Evolutionary conservation across 2,113 vertebrate species (phyloP).

Genomic region (Chaetura pelagica): DNA sequence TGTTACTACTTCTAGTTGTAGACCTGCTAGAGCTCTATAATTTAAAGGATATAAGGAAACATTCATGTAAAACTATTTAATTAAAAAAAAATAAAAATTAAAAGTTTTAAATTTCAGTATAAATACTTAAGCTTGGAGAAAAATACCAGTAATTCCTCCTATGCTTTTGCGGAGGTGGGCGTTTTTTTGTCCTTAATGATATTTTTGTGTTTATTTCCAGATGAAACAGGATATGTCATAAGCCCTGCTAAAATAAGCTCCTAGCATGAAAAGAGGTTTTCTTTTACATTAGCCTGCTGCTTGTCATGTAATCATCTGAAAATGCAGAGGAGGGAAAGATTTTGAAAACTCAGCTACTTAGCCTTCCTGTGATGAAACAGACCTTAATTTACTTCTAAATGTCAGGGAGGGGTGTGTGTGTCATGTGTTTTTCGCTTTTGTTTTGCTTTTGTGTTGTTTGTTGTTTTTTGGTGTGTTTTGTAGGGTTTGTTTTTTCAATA

Average conservation of each 20-base stretch:
- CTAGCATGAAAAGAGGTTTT: background rate
- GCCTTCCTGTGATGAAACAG: background rate
- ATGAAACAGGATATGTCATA: background rate
- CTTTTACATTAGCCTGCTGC: conserved; percentile 5
- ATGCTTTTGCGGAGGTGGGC: background rate
- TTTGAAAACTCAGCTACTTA: conserved; percentile 9
- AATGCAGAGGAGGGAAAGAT: background rate
- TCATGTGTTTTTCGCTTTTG: background rate
- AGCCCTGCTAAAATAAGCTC: background rate
- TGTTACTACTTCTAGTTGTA: background rate
- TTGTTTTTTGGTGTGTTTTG: too few relatives aligned
- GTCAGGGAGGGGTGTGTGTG: too few relatives aligned
- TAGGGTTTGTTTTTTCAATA: background rate
- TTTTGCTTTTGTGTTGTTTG: too few relatives aligned
- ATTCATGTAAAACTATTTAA: background rate
- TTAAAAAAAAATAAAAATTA: too few relatives aligned
- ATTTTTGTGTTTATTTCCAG: background rate
- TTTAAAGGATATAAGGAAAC: background rate
- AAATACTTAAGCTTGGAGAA: background rate
- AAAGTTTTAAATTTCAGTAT: background rate
- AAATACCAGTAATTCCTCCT: background rate
- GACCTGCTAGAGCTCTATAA: background rate
- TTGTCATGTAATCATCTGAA: conserved; percentile 20
- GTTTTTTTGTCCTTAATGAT: background rate
- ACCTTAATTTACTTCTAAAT: background rate